Conservation (phyloP, 2,888 invertebrate genomes). For the Meteorus colon region DNA sequence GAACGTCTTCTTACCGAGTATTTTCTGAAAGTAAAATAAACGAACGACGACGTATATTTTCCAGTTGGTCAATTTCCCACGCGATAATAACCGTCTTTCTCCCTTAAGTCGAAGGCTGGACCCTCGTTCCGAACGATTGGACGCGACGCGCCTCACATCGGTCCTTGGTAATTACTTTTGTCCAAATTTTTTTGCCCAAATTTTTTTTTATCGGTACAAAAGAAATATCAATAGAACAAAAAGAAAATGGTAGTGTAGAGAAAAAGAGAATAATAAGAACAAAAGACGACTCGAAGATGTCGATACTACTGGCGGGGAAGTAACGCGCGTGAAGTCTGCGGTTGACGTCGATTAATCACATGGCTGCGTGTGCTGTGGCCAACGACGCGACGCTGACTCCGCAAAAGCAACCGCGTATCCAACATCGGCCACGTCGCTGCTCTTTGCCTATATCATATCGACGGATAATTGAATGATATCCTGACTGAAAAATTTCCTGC, state of each 20-base stretch:
- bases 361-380: constrained; percentile 63
- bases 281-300: constrained; percentile 34
- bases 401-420: constrained; percentile 57
- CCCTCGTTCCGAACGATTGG: constrained; percentile 32
- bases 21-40: constrained; percentile 3
- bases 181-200: constrained; percentile 25
- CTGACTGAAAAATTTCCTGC: constrained; percentile 66
- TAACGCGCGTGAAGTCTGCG: constrained; percentile 63
- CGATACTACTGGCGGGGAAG: constrained; percentile 48
- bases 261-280: neutral
- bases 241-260: neutral
- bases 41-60: constrained; percentile 36
- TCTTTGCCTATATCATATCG: constrained; percentile 65
- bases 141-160: constrained; percentile 23
- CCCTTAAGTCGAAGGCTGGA: constrained; percentile 52
- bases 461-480: constrained; percentile 73
- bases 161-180: constrained; percentile 34
- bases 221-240: constrained; percentile 16
- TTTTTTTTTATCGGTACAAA: neutral
- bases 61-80: constrained; percentile 60
- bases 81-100: constrained; percentile 59
- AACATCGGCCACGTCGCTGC: constrained; percentile 38
- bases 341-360: constrained; percentile 73
- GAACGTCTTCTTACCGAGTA: neutral
- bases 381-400: constrained; percentile 72